Base-by-base conservation (phyloP, 1,140 invertebrate genomes). In the Eurosta solidaginis region DNA sequence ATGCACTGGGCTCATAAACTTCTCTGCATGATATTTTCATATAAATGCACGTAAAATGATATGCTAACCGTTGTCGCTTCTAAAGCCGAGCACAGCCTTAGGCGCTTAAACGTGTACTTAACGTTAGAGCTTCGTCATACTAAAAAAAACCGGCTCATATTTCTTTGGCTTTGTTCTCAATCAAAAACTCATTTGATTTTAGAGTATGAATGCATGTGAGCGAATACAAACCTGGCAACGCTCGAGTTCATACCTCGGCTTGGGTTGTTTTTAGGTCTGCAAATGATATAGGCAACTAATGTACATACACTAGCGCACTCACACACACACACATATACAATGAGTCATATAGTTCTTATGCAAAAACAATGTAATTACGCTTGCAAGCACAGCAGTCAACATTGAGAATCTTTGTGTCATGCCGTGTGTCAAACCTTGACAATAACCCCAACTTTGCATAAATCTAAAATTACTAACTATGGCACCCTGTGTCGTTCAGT, bases 41-140 rank as follows among this genome's bases (percentile, higher is more conserved):
- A 33, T 68, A 40, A 68, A 68, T 68, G 33, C 59, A 68, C 9
- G 59, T 68, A 68, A 68, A 68, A 68, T 68, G 33, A 68, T 68
- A 68, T 20, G 59, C 40, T 68, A 68, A 68, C 33, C 59, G 36
- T 68, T 68, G 36, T 40, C 33, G 33, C n/a, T 68, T 54, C 40
- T 29, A 3, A 33, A 59, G 40, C 33, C 36, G 40, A 68, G 59
- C 59, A 36, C 20, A 68, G 20, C 59, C 59, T 40, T 68, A 68
- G 33, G 59, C 59, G 59, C 33, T 40, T 68, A 68, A 68, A 40
- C 59, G 33, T 68, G 20, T 27, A 20, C 27, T 68, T 22, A 68
- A 12, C 59, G 59, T 3, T 36, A 33, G 20, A 68, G 17, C 59
- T n/a, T 68, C 33, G 50, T 25, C 22, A 25, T 25, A 25, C 12